Base-by-base conservation (phyloP, 2,888 invertebrate genomes). In the Plagiodera versicolora region DNA sequence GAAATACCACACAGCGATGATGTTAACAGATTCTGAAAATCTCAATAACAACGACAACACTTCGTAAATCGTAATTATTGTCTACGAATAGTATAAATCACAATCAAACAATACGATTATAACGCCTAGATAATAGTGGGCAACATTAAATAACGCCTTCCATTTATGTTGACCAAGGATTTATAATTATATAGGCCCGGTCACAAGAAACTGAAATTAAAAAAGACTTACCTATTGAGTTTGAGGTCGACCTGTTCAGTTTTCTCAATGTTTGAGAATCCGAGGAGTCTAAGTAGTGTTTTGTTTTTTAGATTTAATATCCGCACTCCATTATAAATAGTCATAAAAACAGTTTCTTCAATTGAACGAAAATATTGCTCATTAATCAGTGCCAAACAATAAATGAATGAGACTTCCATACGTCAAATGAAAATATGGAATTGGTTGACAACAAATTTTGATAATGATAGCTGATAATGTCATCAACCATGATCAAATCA, bases 21-120 rank as follows among this genome's bases (percentile, higher is more conserved):
- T 53, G 56, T 28, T 14, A 45, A 58, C 58, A 60, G 56, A 58
- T 39, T 55, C 58, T 58, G 39, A 56, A 46, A 56, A 58, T 60
- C 59, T 62, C 46, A 55, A 45, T 20, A 64, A 64, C 56, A 58
- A 46, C 24, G 67, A 64, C 62, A 61, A 63, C 65, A 58, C 50
- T 46, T 48, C 52, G 60, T 53, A 63, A 61, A 59, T 62, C 49
- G 56, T 59, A 64, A 67, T 72, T 69, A 69, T 70, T 66, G 65
- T 60, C 67, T 64, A 65, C 66, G 66, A 71, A 69, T 70, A 70
- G 68, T 70, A 70, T 71, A 69, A 71, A 70, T 72, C 68, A 70
- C 66, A 55, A 50, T 59, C 67, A 71, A 72, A 72, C 72, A 71
- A 71, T 74, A 67, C 66, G 45, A 67, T 72, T 68, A 69, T 66